A percentile compares a stretch with the other conserved stretches of the same genome.
Evolutionary conservation across 2,113 vertebrate species (phyloP).

Genomic region (Otolemur garnettii): DNA sequence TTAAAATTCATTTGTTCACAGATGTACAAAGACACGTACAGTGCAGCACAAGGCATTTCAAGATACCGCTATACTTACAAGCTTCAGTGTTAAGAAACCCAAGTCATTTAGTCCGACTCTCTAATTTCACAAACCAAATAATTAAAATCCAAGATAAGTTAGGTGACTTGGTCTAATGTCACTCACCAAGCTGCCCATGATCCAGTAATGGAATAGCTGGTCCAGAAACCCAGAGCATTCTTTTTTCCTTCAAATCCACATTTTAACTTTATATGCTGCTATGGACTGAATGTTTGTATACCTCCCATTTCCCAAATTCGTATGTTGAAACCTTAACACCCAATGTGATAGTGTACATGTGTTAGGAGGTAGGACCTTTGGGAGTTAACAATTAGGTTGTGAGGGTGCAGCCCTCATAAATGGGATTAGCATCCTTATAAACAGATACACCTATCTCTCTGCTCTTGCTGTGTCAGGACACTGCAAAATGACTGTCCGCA

Average conservation of each 20-base stretch:
- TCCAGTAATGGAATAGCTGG: background rate
- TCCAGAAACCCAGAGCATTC: background rate
- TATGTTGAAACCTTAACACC: background rate
- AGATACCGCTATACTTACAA: background rate
- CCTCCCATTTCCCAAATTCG: background rate
- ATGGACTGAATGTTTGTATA: background rate
- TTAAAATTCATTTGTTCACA: background rate
- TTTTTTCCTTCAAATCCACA: background rate
- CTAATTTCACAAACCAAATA: conserved; percentile 59
- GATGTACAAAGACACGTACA: background rate
- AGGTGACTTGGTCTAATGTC: background rate
- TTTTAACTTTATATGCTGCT: conserved; percentile 27
- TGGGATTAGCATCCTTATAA: background rate
- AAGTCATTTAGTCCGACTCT: background rate
- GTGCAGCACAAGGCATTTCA: background rate
- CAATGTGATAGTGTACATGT: background rate
- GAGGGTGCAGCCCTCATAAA: background rate
- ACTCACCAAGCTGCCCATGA: background rate
- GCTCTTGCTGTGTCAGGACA: background rate
- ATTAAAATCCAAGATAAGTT: background rate
- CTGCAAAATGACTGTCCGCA: background rate
- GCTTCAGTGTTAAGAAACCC: background rate
- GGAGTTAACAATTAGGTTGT: background rate
- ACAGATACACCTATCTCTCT: background rate
- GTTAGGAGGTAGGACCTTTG: background rate